Conservation (phyloP, 2,797 vertebrate species). For the Gobio occitaniae region DNA sequence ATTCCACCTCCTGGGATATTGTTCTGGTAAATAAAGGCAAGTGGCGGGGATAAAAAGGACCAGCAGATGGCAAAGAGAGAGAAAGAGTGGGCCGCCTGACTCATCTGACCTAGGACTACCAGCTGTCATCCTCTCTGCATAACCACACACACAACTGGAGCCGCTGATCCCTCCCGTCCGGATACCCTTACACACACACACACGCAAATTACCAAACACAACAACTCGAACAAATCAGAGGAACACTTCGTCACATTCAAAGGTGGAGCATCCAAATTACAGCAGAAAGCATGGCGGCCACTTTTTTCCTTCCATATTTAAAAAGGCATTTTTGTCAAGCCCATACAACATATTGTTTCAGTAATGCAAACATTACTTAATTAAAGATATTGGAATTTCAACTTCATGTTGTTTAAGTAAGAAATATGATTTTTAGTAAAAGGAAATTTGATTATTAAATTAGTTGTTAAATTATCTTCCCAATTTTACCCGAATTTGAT, state of each 20-base stretch:
- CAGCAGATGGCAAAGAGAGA: constrained; percentile 75
- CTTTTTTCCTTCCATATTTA: too few species aligned
- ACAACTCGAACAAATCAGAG: background rate
- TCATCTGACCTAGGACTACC: constrained; percentile 69
- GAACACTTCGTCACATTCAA: too few species aligned
- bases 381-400: too few species aligned
- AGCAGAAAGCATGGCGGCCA: too few species aligned
- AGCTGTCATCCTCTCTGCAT: constrained; percentile 65
- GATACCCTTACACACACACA: background rate
- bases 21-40: constrained; percentile 69
- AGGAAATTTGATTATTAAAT: too few species aligned
- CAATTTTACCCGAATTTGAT: too few species aligned
- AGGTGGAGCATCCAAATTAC: background rate
- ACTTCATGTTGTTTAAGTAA: too few species aligned
- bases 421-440: too few species aligned
- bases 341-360: too few species aligned
- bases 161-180: background rate
- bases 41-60: constrained; percentile 70
- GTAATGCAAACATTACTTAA: too few species aligned
- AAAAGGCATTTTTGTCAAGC: too few species aligned
- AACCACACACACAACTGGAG: constrained; percentile 57
- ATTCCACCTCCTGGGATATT: constrained; percentile 73
- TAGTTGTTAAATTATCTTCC: too few species aligned
- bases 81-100: constrained; percentile 68
- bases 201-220: background rate